phyloP scores from a whole-genome alignment of 2,888 invertebrate genomes.

The Chymomyza procnemis region DNA sequence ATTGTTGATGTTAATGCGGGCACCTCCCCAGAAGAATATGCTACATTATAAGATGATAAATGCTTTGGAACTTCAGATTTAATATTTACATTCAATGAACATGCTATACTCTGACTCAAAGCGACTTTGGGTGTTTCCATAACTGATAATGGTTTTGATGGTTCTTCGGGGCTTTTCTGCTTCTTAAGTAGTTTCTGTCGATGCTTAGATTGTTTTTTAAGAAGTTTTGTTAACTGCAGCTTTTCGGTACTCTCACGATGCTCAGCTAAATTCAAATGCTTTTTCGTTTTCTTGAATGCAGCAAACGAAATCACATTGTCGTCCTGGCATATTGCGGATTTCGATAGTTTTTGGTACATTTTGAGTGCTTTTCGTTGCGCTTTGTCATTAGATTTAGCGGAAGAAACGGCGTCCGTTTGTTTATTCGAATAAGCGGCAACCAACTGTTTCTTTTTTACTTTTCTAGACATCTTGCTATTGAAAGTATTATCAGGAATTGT shows the following conservation, averaged over 20 bases:
- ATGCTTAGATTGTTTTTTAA: conserved; percentile 68
- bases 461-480: conserved; percentile 47
- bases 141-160: neutral
- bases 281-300: conserved; percentile 40
- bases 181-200: conserved; percentile 57
- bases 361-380: conserved; percentile 68
- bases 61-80: neutral
- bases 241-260: conserved; percentile 45
- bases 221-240: conserved; percentile 57
- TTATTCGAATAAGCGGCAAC: neutral
- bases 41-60: neutral
- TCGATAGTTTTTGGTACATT: conserved; percentile 66
- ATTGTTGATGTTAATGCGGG: neutral
- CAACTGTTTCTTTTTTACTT: conserved; percentile 57
- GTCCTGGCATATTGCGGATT: conserved; percentile 28
- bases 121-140: neutral
- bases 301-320: conserved; percentile 1
- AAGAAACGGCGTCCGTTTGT: neutral
- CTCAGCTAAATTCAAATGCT: conserved; percentile 33
- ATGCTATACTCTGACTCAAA: neutral
- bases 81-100: neutral
- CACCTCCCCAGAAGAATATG: neutral
- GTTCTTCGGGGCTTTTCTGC: conserved; percentile 34
- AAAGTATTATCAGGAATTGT: neutral
- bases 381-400: conserved; percentile 57